A percentile compares a stretch with the other conserved stretches of the same genome.
Conservation (phyloP, 1,140 invertebrate genomes). For the Procambarus clarkii region DNA sequence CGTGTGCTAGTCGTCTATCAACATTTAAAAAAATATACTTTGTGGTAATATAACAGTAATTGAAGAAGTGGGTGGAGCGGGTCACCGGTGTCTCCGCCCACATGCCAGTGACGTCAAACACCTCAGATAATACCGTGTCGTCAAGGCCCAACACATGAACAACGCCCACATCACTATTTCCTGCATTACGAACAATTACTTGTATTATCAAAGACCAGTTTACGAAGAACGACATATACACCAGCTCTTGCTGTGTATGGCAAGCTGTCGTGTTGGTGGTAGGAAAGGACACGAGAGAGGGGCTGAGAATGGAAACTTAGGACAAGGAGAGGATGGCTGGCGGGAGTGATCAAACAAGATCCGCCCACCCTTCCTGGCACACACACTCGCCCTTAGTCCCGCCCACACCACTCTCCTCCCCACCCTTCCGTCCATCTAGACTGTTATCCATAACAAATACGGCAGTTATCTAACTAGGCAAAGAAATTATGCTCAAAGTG, state of each 20-base stretch:
- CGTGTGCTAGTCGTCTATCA: neutral
- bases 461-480: neutral
- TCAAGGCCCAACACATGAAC: constrained; percentile 25
- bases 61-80: neutral
- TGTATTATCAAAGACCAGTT: neutral
- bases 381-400: neutral
- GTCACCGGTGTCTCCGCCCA: constrained; percentile 19
- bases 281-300: no score
- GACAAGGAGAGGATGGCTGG: neutral
- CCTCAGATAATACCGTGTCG: constrained; percentile 28
- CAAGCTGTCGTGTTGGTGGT: no score
- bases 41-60: no score
- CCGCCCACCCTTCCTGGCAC: neutral
- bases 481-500: neutral
- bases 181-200: constrained; percentile 23
- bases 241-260: neutral
- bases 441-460: neutral
- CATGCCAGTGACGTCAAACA: constrained; percentile 41
- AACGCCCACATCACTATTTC: constrained; percentile 45
- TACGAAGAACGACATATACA: neutral
- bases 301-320: neutral
- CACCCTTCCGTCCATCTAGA: neutral
- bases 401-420: neutral
- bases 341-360: neutral
- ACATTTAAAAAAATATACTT: neutral